These are phyloP conservation scores for Heliopora coerulea DNA, from an alignment of 92 coral and sea anemone genomes.

Conservation along the genomic window DNA sequence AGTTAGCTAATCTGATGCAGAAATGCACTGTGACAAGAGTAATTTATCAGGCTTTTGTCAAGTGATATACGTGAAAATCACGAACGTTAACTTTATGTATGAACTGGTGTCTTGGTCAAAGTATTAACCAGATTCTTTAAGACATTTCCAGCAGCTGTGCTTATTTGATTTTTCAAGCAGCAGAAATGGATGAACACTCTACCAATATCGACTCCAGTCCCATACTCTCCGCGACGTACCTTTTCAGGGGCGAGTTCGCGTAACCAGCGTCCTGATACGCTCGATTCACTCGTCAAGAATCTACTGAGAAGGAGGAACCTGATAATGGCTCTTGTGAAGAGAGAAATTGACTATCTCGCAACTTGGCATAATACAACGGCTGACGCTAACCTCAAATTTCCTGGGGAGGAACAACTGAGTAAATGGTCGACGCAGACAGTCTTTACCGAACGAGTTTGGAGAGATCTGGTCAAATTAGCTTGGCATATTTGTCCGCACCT, in stretches of 20 bases:
- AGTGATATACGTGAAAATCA: too few species aligned
- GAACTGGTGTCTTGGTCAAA: too few species aligned
- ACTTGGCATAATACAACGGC: conserved; percentile 96
- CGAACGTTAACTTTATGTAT: too few species aligned
- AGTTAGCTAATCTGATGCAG: too few species aligned
- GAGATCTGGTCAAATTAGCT: conserved; percentile 88
- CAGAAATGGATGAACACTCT: conserved; percentile 90
- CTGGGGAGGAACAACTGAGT: conserved; percentile 72
- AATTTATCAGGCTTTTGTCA: too few species aligned
- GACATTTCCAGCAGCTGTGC: background rate
- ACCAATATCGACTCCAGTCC: conserved; percentile 85
- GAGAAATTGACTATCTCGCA: conserved; percentile 81
- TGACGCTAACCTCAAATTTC: conserved; percentile 60
- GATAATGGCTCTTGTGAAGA: conserved; percentile 73
- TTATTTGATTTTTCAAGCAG: background rate
- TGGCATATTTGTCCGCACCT: conserved; percentile 92
- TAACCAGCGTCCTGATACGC: conserved; percentile 58
- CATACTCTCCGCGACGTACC: conserved; percentile 71
- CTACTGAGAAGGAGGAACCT: conserved; percentile 82
- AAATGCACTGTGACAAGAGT: too few species aligned
- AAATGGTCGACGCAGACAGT: conserved; percentile 90
- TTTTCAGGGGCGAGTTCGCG: conserved; percentile 62
- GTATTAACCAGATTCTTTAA: too few species aligned
- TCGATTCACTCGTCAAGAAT: conserved; percentile 69
- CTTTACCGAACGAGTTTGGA: conserved; percentile 88